phyloP scores from a whole-genome alignment of 2,113 vertebrate species.

The Podocnemis expansa region DNA sequence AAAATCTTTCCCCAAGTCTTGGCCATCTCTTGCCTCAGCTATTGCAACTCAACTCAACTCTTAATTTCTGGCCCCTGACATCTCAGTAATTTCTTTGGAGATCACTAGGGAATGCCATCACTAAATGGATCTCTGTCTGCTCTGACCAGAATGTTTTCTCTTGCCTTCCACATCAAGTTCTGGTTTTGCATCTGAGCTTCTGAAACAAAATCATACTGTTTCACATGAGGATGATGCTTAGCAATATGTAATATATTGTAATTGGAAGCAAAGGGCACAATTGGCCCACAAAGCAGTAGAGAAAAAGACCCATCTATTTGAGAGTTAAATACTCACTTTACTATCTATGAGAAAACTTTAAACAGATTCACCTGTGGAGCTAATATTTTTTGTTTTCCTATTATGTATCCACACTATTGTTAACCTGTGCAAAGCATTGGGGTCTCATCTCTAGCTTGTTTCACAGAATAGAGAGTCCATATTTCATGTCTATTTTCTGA shows the following conservation, averaged over 20 bases:
- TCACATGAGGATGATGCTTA: background rate
- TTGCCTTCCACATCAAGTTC: background rate
- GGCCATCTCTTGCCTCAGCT: background rate
- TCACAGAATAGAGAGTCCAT: background rate
- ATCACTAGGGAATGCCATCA: background rate
- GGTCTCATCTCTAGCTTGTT: background rate
- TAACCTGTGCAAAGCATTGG: background rate
- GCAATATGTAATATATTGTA: background rate
- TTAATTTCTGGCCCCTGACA: background rate
- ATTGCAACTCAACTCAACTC: no score
- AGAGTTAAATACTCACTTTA: background rate
- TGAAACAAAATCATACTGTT: background rate
- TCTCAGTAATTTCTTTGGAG: background rate
- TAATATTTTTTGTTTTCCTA: background rate
- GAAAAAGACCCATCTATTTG: background rate
- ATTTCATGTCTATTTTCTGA: background rate
- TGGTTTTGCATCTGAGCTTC: background rate
- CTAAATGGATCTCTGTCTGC: background rate
- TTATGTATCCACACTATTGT: background rate
- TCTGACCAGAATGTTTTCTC: background rate
- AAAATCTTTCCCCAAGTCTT: background rate
- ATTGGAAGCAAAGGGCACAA: background rate
- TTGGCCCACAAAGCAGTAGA: background rate
- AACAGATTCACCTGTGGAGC: background rate
- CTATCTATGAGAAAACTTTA: background rate